Conservation (phyloP, 2,113 vertebrate species). For the Psittacula cyanocephala region DNA sequence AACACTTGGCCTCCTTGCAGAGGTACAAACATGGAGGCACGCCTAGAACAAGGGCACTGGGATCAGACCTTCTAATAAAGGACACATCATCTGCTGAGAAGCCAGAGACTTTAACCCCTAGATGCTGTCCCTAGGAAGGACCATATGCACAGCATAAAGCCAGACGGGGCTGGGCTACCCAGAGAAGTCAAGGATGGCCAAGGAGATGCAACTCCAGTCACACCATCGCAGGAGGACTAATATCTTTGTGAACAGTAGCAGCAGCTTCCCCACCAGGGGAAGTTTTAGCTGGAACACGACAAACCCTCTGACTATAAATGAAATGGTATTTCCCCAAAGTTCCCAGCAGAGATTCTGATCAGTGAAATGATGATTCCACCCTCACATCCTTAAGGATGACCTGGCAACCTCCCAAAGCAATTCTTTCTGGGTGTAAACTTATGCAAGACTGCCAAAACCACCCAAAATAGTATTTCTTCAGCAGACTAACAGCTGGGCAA, state of each 20-base stretch:
- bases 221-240: background rate
- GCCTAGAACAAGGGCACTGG: background rate
- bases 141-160: background rate
- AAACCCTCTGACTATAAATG: background rate
- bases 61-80: background rate
- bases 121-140: background rate
- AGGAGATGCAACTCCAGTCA: background rate
- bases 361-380: background rate
- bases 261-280: background rate
- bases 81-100: background rate
- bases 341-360: background rate
- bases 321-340: background rate
- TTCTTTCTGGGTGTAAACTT: background rate
- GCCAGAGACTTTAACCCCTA: background rate
- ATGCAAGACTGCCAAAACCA: background rate
- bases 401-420: slow-evolving; percentile 4
- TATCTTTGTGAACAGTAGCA: fast-evolving
- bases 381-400: background rate
- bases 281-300: background rate
- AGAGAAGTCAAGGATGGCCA: background rate
- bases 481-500: background rate
- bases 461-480: background rate
- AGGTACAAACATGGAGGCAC: fast-evolving
- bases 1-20: background rate
- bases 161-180: background rate